These are phyloP conservation scores for Triplophysa tibetana DNA, from an alignment of 2,113 vertebrate genomes.

Conservation along the genomic window DNA sequence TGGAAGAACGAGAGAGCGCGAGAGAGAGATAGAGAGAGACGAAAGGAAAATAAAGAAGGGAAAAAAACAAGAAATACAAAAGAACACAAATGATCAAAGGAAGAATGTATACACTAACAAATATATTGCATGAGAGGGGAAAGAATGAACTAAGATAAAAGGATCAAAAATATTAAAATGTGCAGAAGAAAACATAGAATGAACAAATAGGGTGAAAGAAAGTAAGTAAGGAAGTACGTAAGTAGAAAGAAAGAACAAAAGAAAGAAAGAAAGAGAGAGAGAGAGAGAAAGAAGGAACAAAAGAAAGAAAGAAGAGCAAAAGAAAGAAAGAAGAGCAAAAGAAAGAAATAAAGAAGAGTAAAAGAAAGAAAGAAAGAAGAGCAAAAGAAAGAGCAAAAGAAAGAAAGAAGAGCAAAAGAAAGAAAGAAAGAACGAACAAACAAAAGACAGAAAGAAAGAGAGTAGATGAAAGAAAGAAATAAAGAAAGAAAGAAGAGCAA, in stretches of 20 bases:
- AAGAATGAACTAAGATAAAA: background rate
- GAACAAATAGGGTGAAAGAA: background rate
- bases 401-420: background rate
- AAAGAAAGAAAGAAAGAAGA: background rate
- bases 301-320: no score
- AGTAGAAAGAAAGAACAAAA: background rate
- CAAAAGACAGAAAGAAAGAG: no score
- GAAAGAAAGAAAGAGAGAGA: constrained; percentile 17
- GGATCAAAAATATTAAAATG: no score
- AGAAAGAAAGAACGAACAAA: background rate
- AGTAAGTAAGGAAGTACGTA: background rate
- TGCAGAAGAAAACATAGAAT: background rate
- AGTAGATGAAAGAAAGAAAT: no score
- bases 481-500: background rate
- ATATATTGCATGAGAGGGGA: background rate
- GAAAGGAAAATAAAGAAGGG: background rate
- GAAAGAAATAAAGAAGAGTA: background rate
- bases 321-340: no score
- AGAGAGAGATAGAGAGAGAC: background rate
- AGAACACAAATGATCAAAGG: background rate
- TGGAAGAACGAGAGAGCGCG: background rate
- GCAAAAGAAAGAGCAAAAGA: background rate
- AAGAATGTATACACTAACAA: background rate
- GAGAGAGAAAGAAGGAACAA: background rate
- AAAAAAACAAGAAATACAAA: background rate